These are phyloP conservation scores for Athene cunicularia DNA, from an alignment of 2,113 vertebrate genomes.

Conservation along the genomic window DNA sequence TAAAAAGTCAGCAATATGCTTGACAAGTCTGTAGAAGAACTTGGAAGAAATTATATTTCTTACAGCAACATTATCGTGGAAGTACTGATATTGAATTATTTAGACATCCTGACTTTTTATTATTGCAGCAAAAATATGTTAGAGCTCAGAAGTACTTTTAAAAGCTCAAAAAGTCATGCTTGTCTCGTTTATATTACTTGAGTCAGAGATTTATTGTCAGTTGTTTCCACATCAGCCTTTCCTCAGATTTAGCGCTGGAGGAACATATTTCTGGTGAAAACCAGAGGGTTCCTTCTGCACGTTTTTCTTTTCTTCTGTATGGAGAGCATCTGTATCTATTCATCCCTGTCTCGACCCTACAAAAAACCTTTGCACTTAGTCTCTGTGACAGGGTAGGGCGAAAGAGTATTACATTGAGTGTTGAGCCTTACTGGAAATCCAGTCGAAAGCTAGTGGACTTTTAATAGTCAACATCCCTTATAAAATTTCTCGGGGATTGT, in stretches of 20 bases:
- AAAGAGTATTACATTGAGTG: accelerated
- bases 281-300: background rate
- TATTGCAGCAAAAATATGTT: constrained; percentile 5
- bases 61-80: background rate
- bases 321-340: background rate
- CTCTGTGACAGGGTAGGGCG: background rate
- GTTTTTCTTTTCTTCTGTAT: background rate
- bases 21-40: background rate
- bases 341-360: background rate
- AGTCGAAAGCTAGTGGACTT: background rate
- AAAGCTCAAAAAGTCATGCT: background rate
- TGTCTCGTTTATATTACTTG: background rate
- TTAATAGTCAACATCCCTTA: background rate
- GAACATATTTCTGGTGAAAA: background rate
- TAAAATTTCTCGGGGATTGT: background rate
- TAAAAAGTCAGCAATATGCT: background rate
- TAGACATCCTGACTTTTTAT: background rate
- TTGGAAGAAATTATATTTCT: background rate
- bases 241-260: background rate
- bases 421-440: background rate
- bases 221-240: background rate
- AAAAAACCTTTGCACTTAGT: background rate
- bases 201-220: background rate
- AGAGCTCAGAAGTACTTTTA: background rate
- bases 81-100: background rate